Conservation (phyloP, 2,888 invertebrate genomes). For the Rutpela maculata region DNA sequence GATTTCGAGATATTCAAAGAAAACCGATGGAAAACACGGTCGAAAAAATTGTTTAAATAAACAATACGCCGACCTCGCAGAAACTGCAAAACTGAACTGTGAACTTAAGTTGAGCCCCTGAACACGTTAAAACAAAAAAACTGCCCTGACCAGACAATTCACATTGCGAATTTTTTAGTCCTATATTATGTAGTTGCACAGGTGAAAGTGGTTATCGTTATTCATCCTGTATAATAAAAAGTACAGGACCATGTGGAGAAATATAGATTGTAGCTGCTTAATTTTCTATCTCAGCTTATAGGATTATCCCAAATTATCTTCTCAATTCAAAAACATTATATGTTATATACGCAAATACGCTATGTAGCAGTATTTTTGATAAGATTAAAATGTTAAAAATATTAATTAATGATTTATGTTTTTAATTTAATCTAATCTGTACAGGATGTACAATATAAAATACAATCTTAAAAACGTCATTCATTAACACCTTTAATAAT, state of each 20-base stretch:
- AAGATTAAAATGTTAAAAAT: slow-evolving; percentile 5
- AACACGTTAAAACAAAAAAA: no score
- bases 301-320: background rate
- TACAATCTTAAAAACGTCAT: slow-evolving; percentile 7
- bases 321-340: background rate
- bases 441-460: slow-evolving; percentile 4
- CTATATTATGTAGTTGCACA: no score
- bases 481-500: slow-evolving; percentile 4
- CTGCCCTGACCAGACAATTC: no score
- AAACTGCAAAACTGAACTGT: no score
- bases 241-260: background rate
- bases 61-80: no score
- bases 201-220: no score
- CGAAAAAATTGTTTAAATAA: no score
- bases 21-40: no score
- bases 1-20: no score
- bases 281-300: background rate
- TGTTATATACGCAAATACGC: background rate
- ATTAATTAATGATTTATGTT: slow-evolving; percentile 2
- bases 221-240: background rate
- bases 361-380: slow-evolving; percentile 2
- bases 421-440: slow-evolving; percentile 3
- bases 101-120: no score
- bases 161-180: no score
- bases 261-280: no score